Evolutionary conservation across 1,140 invertebrate species (phyloP).

Genomic region (Heliconius himera): DNA sequence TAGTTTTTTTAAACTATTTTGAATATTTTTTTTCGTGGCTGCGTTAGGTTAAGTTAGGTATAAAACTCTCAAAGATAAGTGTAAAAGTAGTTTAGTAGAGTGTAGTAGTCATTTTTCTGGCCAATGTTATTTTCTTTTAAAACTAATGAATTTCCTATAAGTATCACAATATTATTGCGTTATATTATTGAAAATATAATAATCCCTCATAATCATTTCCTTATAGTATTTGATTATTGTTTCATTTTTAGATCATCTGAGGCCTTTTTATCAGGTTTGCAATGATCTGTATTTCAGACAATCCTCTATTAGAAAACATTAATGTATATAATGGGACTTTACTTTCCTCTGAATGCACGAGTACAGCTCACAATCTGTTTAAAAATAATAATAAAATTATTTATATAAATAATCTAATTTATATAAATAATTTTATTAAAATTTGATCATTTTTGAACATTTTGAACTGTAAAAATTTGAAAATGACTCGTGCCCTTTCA

Average conservation of each 20-base stretch:
- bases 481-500: neutral
- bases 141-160: neutral
- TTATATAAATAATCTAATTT: neutral
- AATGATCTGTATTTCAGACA: neutral
- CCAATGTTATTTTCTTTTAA: neutral
- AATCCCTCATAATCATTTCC: neutral
- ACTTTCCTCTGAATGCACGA: neutral
- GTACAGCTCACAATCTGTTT: neutral
- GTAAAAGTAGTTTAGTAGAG: slow-evolving; percentile 4
- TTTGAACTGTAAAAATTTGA: too few species aligned
- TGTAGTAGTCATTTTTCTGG: slow-evolving; percentile 10
- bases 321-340: neutral
- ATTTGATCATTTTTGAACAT: too few species aligned
- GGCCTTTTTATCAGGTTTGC: neutral
- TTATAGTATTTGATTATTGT: too few species aligned
- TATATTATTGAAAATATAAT: neutral
- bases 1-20: neutral
- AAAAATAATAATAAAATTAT: neutral
- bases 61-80: slow-evolving; percentile 10
- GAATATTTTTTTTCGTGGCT: neutral
- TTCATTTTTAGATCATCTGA: neutral
- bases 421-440: neutral
- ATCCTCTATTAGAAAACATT: neutral
- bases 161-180: neutral
- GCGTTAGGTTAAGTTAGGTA: neutral